Conservation (phyloP, 2,797 vertebrate species). For the Syngnathus rostellatus region DNA sequence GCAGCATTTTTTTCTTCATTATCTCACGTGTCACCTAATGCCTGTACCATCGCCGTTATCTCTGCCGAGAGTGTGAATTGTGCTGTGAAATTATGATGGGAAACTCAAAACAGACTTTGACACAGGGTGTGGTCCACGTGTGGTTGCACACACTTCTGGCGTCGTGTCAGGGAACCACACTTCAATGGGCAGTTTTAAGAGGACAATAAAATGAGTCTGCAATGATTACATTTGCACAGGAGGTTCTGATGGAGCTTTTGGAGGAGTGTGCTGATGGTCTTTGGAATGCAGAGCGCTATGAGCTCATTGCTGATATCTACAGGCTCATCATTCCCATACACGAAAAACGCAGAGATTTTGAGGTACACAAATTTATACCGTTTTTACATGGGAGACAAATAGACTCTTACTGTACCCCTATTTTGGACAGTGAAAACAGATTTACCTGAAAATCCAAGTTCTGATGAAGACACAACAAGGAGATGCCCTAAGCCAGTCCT, state of each 20-base stretch:
- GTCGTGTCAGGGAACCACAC: not conserved
- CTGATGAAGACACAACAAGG: too few species aligned
- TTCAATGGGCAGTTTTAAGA: not conserved
- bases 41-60: not conserved
- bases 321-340: constrained; percentile 95
- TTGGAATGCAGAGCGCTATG: constrained; percentile 98
- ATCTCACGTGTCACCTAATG: constrained; percentile 9
- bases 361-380: constrained; percentile 63
- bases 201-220: not conserved
- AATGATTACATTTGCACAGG: constrained; percentile 60
- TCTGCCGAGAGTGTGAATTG: constrained; percentile 2
- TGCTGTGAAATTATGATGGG: not conserved
- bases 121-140: constrained; percentile 1
- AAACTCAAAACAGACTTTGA: constrained; percentile 1
- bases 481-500: too few species aligned
- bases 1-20: not conserved
- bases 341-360: constrained; percentile 91
- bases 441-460: not conserved
- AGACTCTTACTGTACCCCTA: not conserved
- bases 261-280: constrained; percentile 95
- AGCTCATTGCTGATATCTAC: constrained; percentile 93
- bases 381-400: not conserved
- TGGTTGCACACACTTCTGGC: not conserved
- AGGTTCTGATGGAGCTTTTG: constrained; percentile 91
- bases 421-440: not conserved